These are phyloP conservation scores for Setipinna tenuifilis DNA, from an alignment of 2,797 vertebrate genomes.

Conservation along the genomic window DNA sequence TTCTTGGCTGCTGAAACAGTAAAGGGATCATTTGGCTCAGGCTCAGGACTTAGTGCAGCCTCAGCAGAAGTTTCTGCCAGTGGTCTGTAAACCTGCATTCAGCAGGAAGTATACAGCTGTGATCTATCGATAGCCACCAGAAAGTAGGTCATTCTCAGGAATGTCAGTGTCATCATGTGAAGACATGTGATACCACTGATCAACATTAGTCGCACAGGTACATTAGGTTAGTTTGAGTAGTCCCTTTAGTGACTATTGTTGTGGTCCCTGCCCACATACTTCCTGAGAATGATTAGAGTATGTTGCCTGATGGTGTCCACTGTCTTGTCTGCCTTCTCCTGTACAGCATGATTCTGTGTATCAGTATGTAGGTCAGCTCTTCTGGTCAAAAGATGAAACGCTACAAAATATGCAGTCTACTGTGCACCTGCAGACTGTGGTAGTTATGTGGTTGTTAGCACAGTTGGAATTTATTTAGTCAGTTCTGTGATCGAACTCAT, in stretches of 20 bases:
- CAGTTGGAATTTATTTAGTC: too few relatives aligned
- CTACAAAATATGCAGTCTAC: neutral
- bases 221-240: too few relatives aligned
- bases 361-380: neutral
- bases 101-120: slow-evolving; percentile 48
- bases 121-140: neutral
- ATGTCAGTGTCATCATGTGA: too few relatives aligned
- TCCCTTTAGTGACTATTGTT: too few relatives aligned
- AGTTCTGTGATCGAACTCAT: too few relatives aligned
- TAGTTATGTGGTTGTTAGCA: too few relatives aligned
- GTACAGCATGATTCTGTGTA: too few relatives aligned
- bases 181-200: too few relatives aligned
- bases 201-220: too few relatives aligned
- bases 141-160: slow-evolving; percentile 6
- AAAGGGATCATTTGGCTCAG: slow-evolving; percentile 50
- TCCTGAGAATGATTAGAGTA: neutral
- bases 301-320: neutral
- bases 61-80: slow-evolving; percentile 57
- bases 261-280: neutral
- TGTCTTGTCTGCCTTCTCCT: too few relatives aligned
- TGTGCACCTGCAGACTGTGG: neutral
- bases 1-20: neutral
- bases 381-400: neutral
- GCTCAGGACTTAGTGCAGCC: slow-evolving; percentile 48
- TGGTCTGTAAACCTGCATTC: slow-evolving; percentile 44